Conservation (phyloP, 2,888 invertebrate genomes). For the Toxonevra muliebris region DNA sequence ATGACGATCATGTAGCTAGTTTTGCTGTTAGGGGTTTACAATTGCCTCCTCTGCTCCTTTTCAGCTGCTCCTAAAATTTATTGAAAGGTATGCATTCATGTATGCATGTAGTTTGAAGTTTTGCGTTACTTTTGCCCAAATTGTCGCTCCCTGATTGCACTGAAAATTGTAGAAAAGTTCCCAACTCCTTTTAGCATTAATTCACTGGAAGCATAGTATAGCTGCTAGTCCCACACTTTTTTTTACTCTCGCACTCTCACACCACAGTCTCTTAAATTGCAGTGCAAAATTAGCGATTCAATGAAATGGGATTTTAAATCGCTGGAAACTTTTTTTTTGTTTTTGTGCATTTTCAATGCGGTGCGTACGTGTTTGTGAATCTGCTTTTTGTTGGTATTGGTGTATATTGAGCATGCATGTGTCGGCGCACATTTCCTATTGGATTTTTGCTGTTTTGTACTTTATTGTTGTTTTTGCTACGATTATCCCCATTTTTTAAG, state of each 20-base stretch:
- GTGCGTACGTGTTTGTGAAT: slow-evolving; percentile 36
- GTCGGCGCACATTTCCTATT: background rate
- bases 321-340: slow-evolving; percentile 53
- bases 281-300: slow-evolving; percentile 56
- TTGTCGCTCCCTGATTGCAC: too few species aligned
- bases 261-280: background rate
- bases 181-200: too few species aligned
- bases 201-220: too few species aligned
- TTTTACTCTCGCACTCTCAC: background rate
- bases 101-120: too few species aligned
- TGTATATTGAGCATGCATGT: background rate
- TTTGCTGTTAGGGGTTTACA: too few species aligned
- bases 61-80: too few species aligned
- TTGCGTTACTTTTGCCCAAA: too few species aligned
- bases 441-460: slow-evolving; percentile 15
- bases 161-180: too few species aligned
- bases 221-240: too few species aligned
- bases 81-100: too few species aligned
- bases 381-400: slow-evolving; percentile 6
- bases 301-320: slow-evolving; percentile 60
- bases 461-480: slow-evolving; percentile 11
- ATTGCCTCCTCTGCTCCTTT: too few species aligned
- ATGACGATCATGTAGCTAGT: too few species aligned
- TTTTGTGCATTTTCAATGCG: slow-evolving; percentile 41
- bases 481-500: background rate